Evolutionary conservation across 2,888 invertebrate genomes (phyloP).

Genomic region (Criorhina ranunculi): DNA sequence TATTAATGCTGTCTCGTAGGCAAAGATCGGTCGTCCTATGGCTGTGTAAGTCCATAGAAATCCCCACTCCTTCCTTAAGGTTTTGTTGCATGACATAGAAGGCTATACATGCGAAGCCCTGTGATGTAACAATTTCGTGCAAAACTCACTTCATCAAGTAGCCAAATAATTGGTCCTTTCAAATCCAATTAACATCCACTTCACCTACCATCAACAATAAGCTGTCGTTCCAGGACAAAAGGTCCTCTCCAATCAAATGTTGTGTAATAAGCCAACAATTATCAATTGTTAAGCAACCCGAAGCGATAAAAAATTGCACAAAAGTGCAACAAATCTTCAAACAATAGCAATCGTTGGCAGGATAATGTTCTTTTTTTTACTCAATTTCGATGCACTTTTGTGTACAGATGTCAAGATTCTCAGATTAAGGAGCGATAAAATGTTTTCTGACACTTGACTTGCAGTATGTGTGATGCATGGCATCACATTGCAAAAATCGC

Average conservation of each 20-base stretch:
- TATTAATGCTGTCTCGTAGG: too few relatives aligned
- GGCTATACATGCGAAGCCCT: too few relatives aligned
- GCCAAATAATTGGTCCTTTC: slow-evolving; percentile 22
- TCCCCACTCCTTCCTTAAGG: too few relatives aligned
- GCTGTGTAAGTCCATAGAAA: too few relatives aligned
- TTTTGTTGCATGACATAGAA: too few relatives aligned
- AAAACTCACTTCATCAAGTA: slow-evolving; percentile 1
- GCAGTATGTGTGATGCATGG: slow-evolving; percentile 6
- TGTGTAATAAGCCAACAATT: slow-evolving; percentile 71
- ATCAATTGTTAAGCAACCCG: slow-evolving; percentile 39
- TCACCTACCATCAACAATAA: slow-evolving; percentile 43
- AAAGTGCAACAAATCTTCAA: slow-evolving; percentile 33
- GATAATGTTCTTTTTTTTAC: slow-evolving; percentile 18
- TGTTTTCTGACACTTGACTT: slow-evolving; percentile 67
- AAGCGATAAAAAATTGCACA: slow-evolving; percentile 47
- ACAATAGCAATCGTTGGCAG: slow-evolving; percentile 22
- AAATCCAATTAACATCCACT: slow-evolving; percentile 62
- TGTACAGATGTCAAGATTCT: slow-evolving; percentile 70
- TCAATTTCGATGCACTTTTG: slow-evolving; percentile 62
- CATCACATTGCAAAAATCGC: too few relatives aligned
- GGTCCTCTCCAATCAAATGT: slow-evolving; percentile 49
- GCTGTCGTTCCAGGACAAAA: slow-evolving; percentile 23
- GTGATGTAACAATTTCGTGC: too few relatives aligned
- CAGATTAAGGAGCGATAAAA: slow-evolving; percentile 64
- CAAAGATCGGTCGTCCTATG: too few relatives aligned